phyloP scores from a whole-genome alignment of 2,113 vertebrate species.

The Micronycteris hirsuta region DNA sequence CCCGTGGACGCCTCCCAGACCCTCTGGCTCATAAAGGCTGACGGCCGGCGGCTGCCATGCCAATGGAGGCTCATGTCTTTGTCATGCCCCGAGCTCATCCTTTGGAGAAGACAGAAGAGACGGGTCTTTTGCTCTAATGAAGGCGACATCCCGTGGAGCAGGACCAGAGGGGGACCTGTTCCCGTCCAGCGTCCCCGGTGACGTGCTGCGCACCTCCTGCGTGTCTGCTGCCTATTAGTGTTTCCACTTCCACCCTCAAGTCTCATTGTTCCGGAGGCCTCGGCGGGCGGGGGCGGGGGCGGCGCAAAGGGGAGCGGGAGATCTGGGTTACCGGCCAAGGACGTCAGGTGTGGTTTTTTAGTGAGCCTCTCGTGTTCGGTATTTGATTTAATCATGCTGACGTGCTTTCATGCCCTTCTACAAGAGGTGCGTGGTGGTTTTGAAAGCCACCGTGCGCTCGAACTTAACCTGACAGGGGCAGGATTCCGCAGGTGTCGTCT shows the following conservation, averaged over 20 bases:
- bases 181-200: not conserved
- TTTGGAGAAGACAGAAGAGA: constrained; percentile 30
- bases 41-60: not conserved
- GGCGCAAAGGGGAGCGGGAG: not conserved
- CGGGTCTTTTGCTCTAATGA: constrained; percentile 50
- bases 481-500: not conserved
- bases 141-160: not conserved
- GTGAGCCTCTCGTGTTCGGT: not conserved
- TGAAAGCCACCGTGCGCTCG: not conserved
- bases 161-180: not conserved
- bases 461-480: not conserved
- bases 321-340: too few relatives aligned
- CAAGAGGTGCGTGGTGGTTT: rapidly evolving
- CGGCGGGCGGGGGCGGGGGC: not conserved
- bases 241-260: not conserved
- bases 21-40: constrained; percentile 45
- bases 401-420: not conserved
- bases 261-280: not conserved
- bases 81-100: not conserved
- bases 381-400: not conserved
- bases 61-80: not conserved
- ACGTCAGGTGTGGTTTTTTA: not conserved
- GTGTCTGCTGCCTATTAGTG: not conserved
- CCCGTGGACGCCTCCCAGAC: not conserved
- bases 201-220: not conserved